Conservation (phyloP, 2,797 vertebrate genomes). For the Oreochromis grahami region DNA sequence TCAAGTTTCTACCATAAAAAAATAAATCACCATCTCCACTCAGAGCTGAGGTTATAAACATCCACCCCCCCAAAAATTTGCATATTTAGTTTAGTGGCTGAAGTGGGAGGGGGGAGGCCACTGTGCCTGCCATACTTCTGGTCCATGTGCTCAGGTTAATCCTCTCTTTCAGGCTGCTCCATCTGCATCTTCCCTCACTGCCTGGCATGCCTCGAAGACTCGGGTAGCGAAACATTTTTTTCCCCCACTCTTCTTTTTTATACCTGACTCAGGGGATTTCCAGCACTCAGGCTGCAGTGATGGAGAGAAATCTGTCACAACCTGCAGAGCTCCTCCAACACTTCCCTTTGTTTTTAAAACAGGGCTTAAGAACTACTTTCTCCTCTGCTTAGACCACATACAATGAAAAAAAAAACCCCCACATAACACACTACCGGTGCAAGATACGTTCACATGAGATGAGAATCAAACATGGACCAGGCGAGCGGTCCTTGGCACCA, state of each 20-base stretch:
- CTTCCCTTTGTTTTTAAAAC: neutral
- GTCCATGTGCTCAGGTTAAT: slow-evolving; percentile 55
- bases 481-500: slow-evolving; percentile 21
- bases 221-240: neutral
- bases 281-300: neutral
- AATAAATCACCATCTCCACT: neutral
- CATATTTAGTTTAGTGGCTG: neutral
- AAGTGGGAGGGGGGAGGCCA: neutral
- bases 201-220: slow-evolving; percentile 37
- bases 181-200: slow-evolving; percentile 37
- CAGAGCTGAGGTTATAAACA: neutral
- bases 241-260: neutral
- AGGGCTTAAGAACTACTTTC: neutral
- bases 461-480: slow-evolving; percentile 3
- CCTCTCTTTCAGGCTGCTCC: slow-evolving; percentile 47
- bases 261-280: slow-evolving; percentile 32
- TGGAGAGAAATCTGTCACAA: slow-evolving; percentile 1
- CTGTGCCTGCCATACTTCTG: slow-evolving; percentile 13
- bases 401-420: neutral
- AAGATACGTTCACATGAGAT: neutral
- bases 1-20: neutral
- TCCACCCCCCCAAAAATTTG: neutral
- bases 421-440: neutral
- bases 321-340: neutral
- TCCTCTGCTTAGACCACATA: neutral